Evolutionary conservation across 2,113 vertebrate genomes (phyloP).

Genomic region (rat (Rattus norvegicus)): GRCr8 NC_086025.1:46045001-46045500

Average conservation of each 20-base stretch:
- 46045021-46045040: constrained; percentile 55
- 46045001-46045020: constrained; percentile 42
- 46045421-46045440: neutral
- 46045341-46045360: constrained; percentile 13
- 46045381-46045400: constrained; percentile 9
- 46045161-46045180: constrained; percentile 60
- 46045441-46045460: neutral
- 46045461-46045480: neutral
- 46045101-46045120: constrained; percentile 72
- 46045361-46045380: neutral
- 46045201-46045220: constrained; percentile 22
- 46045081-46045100: constrained; percentile 83
- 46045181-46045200: constrained; percentile 54
- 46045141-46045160: constrained; percentile 40
- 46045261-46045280: constrained; percentile 84
- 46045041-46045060: constrained; percentile 21
- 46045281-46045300: constrained; percentile 68
- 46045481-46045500: neutral
- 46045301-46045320: constrained; percentile 76
- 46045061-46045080: constrained; percentile 78
- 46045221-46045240: constrained; percentile 40
- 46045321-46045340: constrained; percentile 83
- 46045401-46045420: neutral
- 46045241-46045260: constrained; percentile 54
- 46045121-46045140: constrained; percentile 78